Conservation (phyloP, 2,888 invertebrate species). For the Archips xylosteana region DNA sequence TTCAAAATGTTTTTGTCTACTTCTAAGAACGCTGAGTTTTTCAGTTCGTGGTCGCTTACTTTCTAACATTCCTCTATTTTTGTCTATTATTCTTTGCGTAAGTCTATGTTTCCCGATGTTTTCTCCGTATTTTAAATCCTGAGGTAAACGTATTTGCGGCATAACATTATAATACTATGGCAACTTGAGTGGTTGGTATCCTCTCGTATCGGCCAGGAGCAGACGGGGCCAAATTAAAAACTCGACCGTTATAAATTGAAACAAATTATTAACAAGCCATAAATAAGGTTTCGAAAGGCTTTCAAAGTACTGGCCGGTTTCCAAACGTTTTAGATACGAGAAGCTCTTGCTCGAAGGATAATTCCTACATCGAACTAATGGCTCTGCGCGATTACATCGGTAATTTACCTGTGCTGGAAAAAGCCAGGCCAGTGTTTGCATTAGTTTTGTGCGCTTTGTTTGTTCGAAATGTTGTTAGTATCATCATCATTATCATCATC, state of each 20-base stretch:
- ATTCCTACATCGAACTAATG: conserved; percentile 68
- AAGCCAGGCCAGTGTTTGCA: conserved; percentile 19
- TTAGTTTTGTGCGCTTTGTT: conserved; percentile 19
- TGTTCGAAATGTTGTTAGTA: conserved; percentile 1
- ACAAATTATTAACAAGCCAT: conserved; percentile 79
- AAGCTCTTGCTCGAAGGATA: conserved; percentile 57
- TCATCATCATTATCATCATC: too few species aligned
- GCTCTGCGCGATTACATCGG: conserved; percentile 42
- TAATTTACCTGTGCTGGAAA: conserved; percentile 40
- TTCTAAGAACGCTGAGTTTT: too few species aligned
- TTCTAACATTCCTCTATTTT: too few species aligned
- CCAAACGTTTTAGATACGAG: conserved; percentile 74
- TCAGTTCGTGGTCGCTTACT: too few species aligned
- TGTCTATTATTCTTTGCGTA: too few species aligned
- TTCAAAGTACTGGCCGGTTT: conserved; percentile 68
- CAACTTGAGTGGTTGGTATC: not conserved
- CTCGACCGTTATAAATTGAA: conserved; percentile 66
- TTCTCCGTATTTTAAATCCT: too few species aligned
- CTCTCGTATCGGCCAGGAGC: not conserved
- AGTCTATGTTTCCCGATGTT: too few species aligned
- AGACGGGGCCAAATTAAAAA: conserved; percentile 48
- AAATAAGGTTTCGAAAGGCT: conserved; percentile 72
- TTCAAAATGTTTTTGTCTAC: too few species aligned
- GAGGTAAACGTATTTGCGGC: too few species aligned
- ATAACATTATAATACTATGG: not conserved